Evolutionary conservation across 1,140 invertebrate species (phyloP), one percentile per base, ranked within the genome.

Genomic region (Coptotermes formosanus): DNA sequence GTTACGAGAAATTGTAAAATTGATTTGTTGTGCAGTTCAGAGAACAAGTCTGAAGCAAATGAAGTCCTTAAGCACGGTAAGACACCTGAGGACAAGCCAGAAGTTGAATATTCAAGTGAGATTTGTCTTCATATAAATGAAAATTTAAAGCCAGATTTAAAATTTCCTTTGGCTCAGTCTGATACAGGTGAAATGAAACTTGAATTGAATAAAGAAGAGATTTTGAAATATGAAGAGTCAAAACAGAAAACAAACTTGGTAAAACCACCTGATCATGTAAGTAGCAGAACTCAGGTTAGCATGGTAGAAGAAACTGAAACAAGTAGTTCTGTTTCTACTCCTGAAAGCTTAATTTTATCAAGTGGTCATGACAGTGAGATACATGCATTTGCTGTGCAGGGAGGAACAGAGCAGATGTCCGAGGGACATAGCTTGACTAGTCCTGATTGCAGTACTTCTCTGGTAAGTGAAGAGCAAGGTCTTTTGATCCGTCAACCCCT

Each of bases 391-490:
- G 91, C 92, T 82, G 91, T 91, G 86, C 91, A 92, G 87, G 92
- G 92, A 75, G 92, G 92, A 14, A 91, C 89, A 0, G 92, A 92
- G 85, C 90, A 92, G 85, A 88, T 92, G 82, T 92, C 89, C 32
- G 90, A 90, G 52, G 89, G 90, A 4, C 69, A 85, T 7, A 44
- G 30, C 12, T n/a, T 83, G 23, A 32, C 64, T 2, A 83, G 84
- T 55, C 85, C 84, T 12, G 86, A 84, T 30, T 87, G 64, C 45
- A 75, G 43, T 11, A 82, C n/a, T 7, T n/a, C 48, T 6, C 48
- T 75, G 11, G 19, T 75, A 25, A 75, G 64, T 30, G n/a, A 75
- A 30, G 64, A 75, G n/a, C 64, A 30, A 7, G 25, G 64, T 30
- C 64, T 30, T 75, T 6, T 75, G 64, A 75, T n/a, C n/a, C n/a